phyloP scores from a whole-genome alignment of 2,113 vertebrate genomes.

The Blennius ocellaris region DNA sequence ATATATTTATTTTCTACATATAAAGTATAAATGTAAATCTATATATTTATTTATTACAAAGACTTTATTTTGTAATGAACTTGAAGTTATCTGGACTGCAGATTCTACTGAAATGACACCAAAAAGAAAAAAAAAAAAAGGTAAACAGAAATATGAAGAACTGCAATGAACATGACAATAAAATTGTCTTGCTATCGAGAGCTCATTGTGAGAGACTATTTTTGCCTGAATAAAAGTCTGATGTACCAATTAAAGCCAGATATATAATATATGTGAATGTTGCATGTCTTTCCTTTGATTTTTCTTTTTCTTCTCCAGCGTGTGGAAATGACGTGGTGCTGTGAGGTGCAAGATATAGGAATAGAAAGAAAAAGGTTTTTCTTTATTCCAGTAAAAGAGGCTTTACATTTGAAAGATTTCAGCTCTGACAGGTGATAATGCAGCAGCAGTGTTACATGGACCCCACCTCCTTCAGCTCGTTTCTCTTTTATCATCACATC shows the following conservation, averaged over 20 bases:
- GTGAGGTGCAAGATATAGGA: no score
- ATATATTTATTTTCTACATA: conserved; percentile 99
- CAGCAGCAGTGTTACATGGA: background rate
- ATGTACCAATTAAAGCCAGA: conserved; percentile 80
- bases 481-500: no score
- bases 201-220: conserved; percentile 75
- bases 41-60: conserved; percentile 99
- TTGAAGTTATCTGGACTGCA: conserved; percentile 84
- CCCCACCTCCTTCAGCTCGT: no score
- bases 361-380: background rate
- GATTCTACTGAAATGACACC: conserved; percentile 85
- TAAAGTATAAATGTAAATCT: conserved; percentile 98
- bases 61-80: conserved; percentile 89
- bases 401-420: background rate
- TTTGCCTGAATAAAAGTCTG: conserved; percentile 70
- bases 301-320: background rate
- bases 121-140: conserved; percentile 47
- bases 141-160: conserved; percentile 64
- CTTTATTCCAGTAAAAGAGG: background rate
- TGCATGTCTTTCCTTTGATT: conserved; percentile 37
- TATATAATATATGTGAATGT: conserved; percentile 58
- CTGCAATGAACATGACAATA: conserved; percentile 87
- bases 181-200: conserved; percentile 90
- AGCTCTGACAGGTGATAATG: no score
- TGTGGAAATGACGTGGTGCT: no score